Percentiles rank a stretch among this genome's conserved stretches.
Evolutionary conservation across 2,797 vertebrate genomes (phyloP).

Genomic region (Alca torda): DNA sequence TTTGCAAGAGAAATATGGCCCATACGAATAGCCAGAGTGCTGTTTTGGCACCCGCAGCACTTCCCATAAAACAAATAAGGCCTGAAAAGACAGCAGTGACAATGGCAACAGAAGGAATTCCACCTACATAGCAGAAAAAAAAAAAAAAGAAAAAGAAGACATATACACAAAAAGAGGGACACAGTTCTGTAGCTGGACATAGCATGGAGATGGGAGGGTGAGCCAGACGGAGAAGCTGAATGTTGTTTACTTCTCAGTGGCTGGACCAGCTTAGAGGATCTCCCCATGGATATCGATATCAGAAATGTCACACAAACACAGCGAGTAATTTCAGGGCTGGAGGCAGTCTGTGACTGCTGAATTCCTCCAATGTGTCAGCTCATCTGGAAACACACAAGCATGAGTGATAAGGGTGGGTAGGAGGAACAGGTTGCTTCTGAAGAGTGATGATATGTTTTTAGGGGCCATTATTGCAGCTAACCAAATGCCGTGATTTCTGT

Average conservation of each 20-base stretch:
- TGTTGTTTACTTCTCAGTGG: not conserved
- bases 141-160: too few species aligned
- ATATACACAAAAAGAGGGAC: not conserved
- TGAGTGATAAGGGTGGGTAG: not conserved
- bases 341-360: not conserved
- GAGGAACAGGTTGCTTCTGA: not conserved
- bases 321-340: not conserved
- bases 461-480: not conserved
- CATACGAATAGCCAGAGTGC: not conserved
- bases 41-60: not conserved
- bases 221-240: not conserved
- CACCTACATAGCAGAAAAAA: not conserved
- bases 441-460: not conserved
- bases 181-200: not conserved
- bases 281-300: not conserved
- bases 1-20: not conserved
- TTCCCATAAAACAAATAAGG: not conserved
- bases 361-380: not conserved
- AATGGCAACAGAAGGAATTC: not conserved
- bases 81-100: not conserved
- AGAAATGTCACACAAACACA: not conserved
- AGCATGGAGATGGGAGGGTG: accelerated
- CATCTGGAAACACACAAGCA: not conserved
- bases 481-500: not conserved
- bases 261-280: not conserved